Evolutionary conservation across 2,888 invertebrate species (phyloP).

Genomic region (Tenthredo amoena): DNA sequence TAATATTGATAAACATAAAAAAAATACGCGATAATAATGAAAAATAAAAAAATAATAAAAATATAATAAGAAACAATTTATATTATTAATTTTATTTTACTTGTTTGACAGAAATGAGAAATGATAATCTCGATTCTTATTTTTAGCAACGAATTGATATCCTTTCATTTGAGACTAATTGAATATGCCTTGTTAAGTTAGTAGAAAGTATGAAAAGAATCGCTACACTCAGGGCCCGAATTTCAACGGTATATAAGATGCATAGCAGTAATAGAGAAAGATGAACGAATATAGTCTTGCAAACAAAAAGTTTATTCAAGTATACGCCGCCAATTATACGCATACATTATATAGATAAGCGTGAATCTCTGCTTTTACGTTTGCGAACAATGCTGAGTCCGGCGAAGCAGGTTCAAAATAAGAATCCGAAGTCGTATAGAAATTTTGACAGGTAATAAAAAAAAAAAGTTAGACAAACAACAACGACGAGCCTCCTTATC

Average conservation of each 20-base stretch:
- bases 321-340: not conserved
- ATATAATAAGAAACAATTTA: not conserved
- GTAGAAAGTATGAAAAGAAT: not conserved
- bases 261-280: not conserved
- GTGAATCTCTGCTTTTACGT: not conserved
- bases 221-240: not conserved
- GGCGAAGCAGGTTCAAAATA: not conserved
- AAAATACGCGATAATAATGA: not conserved
- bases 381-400: not conserved
- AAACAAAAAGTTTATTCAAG: slow-evolving; percentile 2
- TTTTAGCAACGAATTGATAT: not conserved
- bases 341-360: not conserved
- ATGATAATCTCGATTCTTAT: not conserved
- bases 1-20: not conserved
- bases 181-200: not conserved
- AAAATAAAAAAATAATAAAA: not conserved
- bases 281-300: not conserved
- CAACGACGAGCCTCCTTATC: not conserved
- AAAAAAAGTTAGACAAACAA: not conserved
- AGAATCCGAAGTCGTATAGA: not conserved
- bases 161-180: not conserved
- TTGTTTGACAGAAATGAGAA: not conserved
- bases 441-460: not conserved
- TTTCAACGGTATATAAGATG: not conserved
- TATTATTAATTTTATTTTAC: not conserved